These are phyloP conservation scores for Piaya cayana DNA, from an alignment of 2,113 vertebrate genomes.

Conservation along the genomic window DNA sequence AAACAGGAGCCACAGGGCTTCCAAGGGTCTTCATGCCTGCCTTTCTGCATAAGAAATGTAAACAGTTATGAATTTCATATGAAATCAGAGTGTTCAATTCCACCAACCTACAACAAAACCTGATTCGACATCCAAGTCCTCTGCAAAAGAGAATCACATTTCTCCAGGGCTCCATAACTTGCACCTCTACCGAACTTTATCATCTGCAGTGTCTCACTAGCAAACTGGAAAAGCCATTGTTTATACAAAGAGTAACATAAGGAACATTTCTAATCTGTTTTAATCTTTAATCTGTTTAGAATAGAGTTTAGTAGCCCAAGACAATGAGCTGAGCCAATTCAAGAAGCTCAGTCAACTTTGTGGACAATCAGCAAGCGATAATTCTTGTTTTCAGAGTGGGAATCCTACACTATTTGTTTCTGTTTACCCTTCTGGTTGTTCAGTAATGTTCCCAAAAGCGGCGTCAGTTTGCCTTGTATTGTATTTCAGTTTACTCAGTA, in stretches of 20 bases:
- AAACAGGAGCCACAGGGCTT: not conserved
- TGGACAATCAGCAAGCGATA: not conserved
- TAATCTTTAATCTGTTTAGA: not conserved
- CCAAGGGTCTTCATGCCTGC: not conserved
- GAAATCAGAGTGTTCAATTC: not conserved
- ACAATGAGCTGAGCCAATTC: slow-evolving; percentile 26
- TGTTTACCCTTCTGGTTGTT: not conserved
- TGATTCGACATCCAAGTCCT: not conserved
- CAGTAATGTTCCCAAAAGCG: not conserved
- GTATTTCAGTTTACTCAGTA: not conserved
- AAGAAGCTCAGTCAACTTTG: not conserved
- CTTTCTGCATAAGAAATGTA: not conserved
- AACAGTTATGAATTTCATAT: not conserved
- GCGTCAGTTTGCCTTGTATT: not conserved
- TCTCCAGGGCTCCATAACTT: not conserved
- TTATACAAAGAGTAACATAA: not conserved
- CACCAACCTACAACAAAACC: not conserved
- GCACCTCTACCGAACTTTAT: not conserved
- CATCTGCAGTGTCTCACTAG: not conserved
- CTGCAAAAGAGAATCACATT: not conserved
- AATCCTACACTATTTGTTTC: slow-evolving; percentile 11
- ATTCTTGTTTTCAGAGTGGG: slow-evolving; percentile 1
- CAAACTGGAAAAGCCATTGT: slow-evolving; percentile 5
- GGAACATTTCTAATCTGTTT: not conserved
- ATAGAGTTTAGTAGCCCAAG: not conserved